phyloP scores from a whole-genome alignment of 2,797 vertebrate genomes.

The Coendou prehensilis region DNA sequence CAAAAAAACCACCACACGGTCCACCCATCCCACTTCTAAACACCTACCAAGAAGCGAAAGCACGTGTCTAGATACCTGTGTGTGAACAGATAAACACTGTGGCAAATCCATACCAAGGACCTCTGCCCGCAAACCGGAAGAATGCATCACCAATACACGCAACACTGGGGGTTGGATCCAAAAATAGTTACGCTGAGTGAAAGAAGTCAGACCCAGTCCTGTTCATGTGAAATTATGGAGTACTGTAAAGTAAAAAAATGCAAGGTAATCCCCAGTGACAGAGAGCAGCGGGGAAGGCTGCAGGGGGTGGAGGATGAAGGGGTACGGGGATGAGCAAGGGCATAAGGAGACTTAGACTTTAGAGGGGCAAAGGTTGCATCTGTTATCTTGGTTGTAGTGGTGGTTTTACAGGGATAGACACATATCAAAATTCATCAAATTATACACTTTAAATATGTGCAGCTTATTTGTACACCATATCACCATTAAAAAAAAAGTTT shows the following conservation, averaged over 20 bases:
- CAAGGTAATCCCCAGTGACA: background rate
- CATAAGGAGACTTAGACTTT: background rate
- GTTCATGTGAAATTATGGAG: background rate
- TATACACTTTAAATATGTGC: background rate
- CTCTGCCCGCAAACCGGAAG: background rate
- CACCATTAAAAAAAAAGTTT: background rate
- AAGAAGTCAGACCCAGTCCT: background rate
- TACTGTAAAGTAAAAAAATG: background rate
- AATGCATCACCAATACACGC: fast-evolving
- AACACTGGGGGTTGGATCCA: background rate
- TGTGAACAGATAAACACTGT: fast-evolving
- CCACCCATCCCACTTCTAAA: background rate
- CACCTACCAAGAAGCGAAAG: background rate
- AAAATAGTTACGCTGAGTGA: background rate
- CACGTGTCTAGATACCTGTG: background rate
- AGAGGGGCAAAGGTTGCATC: too few species aligned
- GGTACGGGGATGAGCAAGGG: too few species aligned
- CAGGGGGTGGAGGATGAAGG: too few species aligned
- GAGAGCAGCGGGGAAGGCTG: background rate
- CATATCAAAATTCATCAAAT: background rate
- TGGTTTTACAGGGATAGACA: background rate
- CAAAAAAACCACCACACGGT: background rate
- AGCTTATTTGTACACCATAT: background rate
- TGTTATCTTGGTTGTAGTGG: background rate
- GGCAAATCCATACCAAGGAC: background rate